Evolutionary conservation across 1,140 invertebrate genomes (phyloP), one percentile per base, ranked within the genome.

Genomic region (Megalopta genalis): DNA sequence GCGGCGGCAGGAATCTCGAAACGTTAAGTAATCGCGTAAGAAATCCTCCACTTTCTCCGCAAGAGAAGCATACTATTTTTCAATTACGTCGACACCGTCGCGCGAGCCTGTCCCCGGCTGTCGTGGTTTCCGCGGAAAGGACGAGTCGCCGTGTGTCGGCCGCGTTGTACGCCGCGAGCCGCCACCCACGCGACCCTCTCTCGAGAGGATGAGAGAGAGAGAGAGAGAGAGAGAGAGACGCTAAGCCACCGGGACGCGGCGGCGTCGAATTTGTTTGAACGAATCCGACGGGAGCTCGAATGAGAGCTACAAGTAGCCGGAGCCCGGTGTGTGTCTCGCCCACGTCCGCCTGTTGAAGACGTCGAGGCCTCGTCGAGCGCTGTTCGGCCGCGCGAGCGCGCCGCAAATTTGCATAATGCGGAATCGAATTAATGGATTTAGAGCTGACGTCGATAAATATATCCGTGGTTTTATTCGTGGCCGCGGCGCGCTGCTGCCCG

Each of bases 401-500:
- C 73, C 60, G 42, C n/a, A 32, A 18, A 87, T 82, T 86, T 79
- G 66, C 83, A 86, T 81, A 73, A 84, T 74, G 67, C 67, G 73
- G 69, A 77, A 83, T 85, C 77, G 77, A 87, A 87, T 87, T 79
- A 79, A 75, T 81, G 79, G 67, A 80, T 84, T 84, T 71, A 74
- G 70, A 54, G 49, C 70, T 79, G 77, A 74, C 77, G 37, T 72
- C 52, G 77, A 79, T 74, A 62, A 72, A 78, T 74, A 57, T 39
- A 66, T 74, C 76, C 39, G 68, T n/a, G 25, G 25, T 25, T 14
- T 71, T 8, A 59, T 23, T 27, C 70, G 77, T 14, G 72, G 73
- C 73, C 65, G 32, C 32, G 32, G 32, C 63, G 46, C 52, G 60
- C 63, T 42, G 52, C 62, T 46, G 8, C 10, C 0, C 14, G 32